A percentile compares a stretch with the other conserved stretches of the same genome.
Evolutionary conservation across 2,888 invertebrate genomes (phyloP).

Genomic region (Pyrgus malvae): DNA sequence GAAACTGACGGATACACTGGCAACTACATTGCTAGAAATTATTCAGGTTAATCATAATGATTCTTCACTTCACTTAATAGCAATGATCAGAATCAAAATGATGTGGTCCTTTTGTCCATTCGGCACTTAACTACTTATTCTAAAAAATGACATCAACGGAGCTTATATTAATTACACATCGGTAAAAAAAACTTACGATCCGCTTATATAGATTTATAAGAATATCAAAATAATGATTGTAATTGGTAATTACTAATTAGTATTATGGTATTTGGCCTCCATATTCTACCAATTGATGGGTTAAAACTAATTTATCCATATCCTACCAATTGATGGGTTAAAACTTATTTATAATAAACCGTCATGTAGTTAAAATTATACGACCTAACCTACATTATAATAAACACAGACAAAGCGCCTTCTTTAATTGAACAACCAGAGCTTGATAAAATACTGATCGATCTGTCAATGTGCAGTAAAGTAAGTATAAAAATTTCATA

Average conservation of each 20-base stretch:
- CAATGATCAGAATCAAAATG: too few species aligned
- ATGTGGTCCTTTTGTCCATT: slow-evolving; percentile 12
- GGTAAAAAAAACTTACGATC: slow-evolving; percentile 2
- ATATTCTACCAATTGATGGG: slow-evolving; percentile 12
- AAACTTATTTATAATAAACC: slow-evolving; percentile 9
- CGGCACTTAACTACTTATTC: slow-evolving; percentile 16
- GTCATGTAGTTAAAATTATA: slow-evolving; percentile 15
- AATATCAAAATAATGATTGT: slow-evolving; percentile 12
- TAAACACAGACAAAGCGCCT: slow-evolving; percentile 8
- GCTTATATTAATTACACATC: neutral
- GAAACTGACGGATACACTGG: too few species aligned
- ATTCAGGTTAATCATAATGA: slow-evolving; percentile 1
- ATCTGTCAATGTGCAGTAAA: slow-evolving; percentile 5
- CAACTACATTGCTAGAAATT: too few species aligned
- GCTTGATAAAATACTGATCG: slow-evolving; percentile 5
- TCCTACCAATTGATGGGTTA: slow-evolving; percentile 9
- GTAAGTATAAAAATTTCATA: slow-evolving; percentile 12
- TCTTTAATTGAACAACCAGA: neutral
- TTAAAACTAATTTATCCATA: too few species aligned
- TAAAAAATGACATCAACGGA: slow-evolving; percentile 16
- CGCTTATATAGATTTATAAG: neutral
- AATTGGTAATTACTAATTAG: slow-evolving; percentile 16
- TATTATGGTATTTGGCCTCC: slow-evolving; percentile 25
- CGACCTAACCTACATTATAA: slow-evolving; percentile 12
- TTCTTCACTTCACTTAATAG: too few species aligned